A percentile compares a stretch with the other conserved stretches of the same genome.
phyloP scores from a whole-genome alignment of 2,113 vertebrate genomes.

The Corythoichthys intestinalis region DNA sequence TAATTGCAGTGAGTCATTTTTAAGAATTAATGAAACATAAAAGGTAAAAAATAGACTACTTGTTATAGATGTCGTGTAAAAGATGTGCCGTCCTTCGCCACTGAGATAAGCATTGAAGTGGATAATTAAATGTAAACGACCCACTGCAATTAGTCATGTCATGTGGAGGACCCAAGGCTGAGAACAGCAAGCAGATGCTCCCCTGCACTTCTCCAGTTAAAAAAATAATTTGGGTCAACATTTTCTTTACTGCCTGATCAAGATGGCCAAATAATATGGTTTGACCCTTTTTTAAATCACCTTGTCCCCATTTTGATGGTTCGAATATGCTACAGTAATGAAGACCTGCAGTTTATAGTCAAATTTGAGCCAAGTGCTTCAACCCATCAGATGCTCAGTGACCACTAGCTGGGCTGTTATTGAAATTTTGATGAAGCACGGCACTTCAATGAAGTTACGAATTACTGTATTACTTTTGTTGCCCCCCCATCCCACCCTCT shows the following conservation, averaged over 20 bases:
- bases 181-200: conserved; percentile 72
- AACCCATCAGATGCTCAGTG: conserved; percentile 25
- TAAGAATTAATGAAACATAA: conserved; percentile 15
- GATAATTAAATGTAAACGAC: conserved; percentile 78
- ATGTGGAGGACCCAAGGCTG: conserved; percentile 70
- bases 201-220: conserved; percentile 69
- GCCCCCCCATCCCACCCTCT: background rate
- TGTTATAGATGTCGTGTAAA: conserved; percentile 26
- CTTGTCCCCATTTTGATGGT: conserved; percentile 44
- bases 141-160: conserved; percentile 75
- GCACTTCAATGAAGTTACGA: background rate
- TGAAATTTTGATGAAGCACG: background rate
- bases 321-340: conserved; percentile 41
- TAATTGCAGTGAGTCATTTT: conserved; percentile 18
- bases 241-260: conserved; percentile 59
- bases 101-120: conserved; percentile 59
- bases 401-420: conserved; percentile 16
- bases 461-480: background rate
- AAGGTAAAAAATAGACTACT: background rate
- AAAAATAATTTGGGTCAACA: conserved; percentile 71
- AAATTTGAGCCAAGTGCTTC: conserved; percentile 26
- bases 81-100: conserved; percentile 39
- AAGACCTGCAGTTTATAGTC: conserved; percentile 20
- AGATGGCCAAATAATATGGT: conserved; percentile 62
- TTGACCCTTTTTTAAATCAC: conserved; percentile 48